Conservation (phyloP, 1,140 invertebrate species). For the Capitella teleta region DNA sequence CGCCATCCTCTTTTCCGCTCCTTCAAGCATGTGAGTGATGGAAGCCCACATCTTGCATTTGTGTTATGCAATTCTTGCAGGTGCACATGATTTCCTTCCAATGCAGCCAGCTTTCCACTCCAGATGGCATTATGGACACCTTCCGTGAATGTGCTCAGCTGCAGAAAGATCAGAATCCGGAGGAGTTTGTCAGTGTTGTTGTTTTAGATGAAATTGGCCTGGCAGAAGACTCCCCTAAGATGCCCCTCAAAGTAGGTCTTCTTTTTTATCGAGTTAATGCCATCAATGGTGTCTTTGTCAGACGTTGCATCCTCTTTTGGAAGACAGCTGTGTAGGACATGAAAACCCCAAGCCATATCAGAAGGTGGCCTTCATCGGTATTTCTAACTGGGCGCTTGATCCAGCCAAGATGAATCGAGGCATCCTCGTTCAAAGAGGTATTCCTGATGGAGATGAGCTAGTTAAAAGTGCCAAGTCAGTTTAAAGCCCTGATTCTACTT, state of each 20-base stretch:
- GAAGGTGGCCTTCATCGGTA: constrained; percentile 35
- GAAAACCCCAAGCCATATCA: constrained; percentile 19
- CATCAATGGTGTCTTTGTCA: constrained; percentile 5
- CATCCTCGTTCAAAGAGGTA: constrained; percentile 28
- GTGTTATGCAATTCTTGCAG: constrained; percentile 14
- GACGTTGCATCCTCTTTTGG: constrained; percentile 29
- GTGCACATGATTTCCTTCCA: constrained; percentile 35
- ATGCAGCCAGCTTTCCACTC: constrained; percentile 29
- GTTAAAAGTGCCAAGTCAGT: constrained; percentile 21
- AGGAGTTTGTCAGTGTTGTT: constrained; percentile 29
- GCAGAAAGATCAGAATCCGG: constrained; percentile 24
- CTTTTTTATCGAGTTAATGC: not conserved
- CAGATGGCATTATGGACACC: constrained; percentile 30
- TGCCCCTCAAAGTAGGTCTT: constrained; percentile 31
- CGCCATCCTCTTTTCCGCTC: constrained; percentile 19
- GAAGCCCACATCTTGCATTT: not conserved
- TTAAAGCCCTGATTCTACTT: not conserved
- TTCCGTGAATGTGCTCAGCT: constrained; percentile 28
- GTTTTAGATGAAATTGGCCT: constrained; percentile 36
- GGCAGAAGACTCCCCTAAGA: constrained; percentile 29
- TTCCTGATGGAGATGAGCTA: constrained; percentile 26
- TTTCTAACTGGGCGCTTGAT: constrained; percentile 37
- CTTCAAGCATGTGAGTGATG: constrained; percentile 21
- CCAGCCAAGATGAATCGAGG: constrained; percentile 35
- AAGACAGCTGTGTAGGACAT: constrained; percentile 27